These are phyloP conservation scores for Thymelicus sylvestris DNA, from an alignment of 2,888 invertebrate species.

Conservation along the genomic window DNA sequence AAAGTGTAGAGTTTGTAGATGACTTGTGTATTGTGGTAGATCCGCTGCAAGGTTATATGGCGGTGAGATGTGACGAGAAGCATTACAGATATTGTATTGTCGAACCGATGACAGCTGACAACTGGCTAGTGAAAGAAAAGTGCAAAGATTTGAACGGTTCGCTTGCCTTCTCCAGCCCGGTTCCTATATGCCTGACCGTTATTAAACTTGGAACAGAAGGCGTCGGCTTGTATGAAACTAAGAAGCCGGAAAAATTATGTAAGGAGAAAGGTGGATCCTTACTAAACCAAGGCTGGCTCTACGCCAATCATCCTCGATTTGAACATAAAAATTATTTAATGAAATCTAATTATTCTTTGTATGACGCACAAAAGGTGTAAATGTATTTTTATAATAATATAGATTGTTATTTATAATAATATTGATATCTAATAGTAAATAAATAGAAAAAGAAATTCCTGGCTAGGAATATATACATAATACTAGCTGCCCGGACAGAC, in stretches of 20 bases:
- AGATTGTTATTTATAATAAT: too few species aligned
- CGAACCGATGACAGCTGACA: slow-evolving; percentile 56
- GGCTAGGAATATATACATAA: too few species aligned
- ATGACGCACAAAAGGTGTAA: too few species aligned
- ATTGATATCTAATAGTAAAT: too few species aligned
- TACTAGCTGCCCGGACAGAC: too few species aligned
- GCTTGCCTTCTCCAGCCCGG: slow-evolving; percentile 64
- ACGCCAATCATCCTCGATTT: slow-evolving; percentile 62
- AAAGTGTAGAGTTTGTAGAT: slow-evolving; percentile 53
- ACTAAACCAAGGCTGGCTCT: slow-evolving; percentile 74
- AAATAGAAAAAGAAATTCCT: too few species aligned
- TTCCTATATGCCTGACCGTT: slow-evolving; percentile 63
- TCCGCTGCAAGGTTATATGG: slow-evolving; percentile 60
- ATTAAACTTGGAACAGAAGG: slow-evolving; percentile 56
- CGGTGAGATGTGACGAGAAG: slow-evolving; percentile 64
- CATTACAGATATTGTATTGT: slow-evolving; percentile 74
- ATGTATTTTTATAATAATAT: too few species aligned
- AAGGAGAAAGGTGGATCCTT: slow-evolving; percentile 59
- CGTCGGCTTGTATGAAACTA: slow-evolving; percentile 47
- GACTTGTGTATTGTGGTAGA: slow-evolving; percentile 68
- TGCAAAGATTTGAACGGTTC: slow-evolving; percentile 57
- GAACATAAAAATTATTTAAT: slow-evolving; percentile 57
- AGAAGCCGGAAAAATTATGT: slow-evolving; percentile 49
- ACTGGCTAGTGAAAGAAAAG: slow-evolving; percentile 52
- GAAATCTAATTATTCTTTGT: slow-evolving; percentile 49